A percentile compares a stretch with the other conserved stretches of the same genome.
Evolutionary conservation across 2,113 vertebrate genomes (phyloP).

Genomic region (Azemiops feae): DNA sequence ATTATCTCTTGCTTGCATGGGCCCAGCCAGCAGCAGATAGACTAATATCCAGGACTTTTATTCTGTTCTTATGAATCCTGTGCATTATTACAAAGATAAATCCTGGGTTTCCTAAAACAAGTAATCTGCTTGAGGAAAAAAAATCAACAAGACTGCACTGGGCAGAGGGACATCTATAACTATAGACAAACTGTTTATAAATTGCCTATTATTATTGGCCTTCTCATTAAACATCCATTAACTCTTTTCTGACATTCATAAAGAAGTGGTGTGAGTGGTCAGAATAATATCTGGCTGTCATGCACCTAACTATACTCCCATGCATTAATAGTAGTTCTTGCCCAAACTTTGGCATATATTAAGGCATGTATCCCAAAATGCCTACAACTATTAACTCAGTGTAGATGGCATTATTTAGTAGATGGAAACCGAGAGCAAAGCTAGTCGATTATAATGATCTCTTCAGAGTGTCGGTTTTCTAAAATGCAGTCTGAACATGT

Average conservation of each 20-base stretch:
- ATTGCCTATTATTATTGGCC: background rate
- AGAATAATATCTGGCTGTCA: background rate
- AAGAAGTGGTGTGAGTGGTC: background rate
- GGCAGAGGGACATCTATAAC: background rate
- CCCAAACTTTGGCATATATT: background rate
- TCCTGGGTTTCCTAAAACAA: background rate
- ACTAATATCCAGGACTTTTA: background rate
- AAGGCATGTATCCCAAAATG: background rate
- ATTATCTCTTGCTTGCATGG: background rate
- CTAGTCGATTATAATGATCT: background rate
- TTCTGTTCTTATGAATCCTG: background rate
- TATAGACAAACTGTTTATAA: background rate
- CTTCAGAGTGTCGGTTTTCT: background rate
- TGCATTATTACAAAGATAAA: background rate
- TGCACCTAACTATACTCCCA: background rate
- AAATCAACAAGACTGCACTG: background rate
- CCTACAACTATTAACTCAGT: background rate
- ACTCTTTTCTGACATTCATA: background rate
- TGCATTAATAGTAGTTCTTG: background rate
- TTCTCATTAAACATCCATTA: background rate
- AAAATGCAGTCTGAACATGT: background rate
- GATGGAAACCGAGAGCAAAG: background rate
- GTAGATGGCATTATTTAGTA: background rate
- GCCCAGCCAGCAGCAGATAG: background rate
- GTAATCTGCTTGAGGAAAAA: background rate